Evolutionary conservation across 1,140 invertebrate species (phyloP).

Genomic region (Drosophila virilis): DNA sequence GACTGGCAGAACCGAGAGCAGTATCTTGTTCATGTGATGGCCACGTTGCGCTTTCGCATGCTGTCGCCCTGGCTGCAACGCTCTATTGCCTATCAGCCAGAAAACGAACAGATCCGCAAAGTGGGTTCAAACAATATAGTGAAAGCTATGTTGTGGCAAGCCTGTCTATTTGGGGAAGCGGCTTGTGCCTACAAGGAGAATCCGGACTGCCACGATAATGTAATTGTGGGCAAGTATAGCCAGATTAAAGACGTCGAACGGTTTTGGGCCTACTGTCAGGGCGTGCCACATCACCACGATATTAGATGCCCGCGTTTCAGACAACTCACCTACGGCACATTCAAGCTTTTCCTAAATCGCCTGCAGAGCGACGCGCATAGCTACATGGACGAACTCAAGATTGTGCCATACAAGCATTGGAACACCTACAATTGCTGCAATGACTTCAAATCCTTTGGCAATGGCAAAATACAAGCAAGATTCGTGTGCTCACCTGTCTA

Average conservation of each 20-base stretch:
- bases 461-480: not conserved
- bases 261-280: constrained; percentile 31
- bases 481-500: not conserved
- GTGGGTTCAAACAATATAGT: not conserved
- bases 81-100: constrained; percentile 4
- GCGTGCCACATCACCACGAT: constrained; percentile 48
- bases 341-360: constrained; percentile 10
- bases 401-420: constrained; percentile 28
- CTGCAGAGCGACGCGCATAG: not conserved
- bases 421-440: constrained; percentile 34
- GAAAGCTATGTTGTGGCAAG: constrained; percentile 12
- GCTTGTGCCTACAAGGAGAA: not conserved
- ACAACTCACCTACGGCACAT: constrained; percentile 31
- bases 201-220: not conserved
- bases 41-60: constrained; percentile 13
- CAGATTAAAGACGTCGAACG: constrained; percentile 13
- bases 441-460: not conserved
- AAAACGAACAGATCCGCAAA: constrained; percentile 3
- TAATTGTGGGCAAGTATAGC: not conserved
- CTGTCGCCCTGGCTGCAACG: constrained; percentile 37
- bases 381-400: constrained; percentile 9
- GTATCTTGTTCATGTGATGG: constrained; percentile 1
- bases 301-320: constrained; percentile 7
- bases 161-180: not conserved
- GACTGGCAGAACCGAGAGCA: constrained; percentile 25